phyloP scores from a whole-genome alignment of 1,140 invertebrate genomes.

The Ptiloglossa arizonensis region DNA sequence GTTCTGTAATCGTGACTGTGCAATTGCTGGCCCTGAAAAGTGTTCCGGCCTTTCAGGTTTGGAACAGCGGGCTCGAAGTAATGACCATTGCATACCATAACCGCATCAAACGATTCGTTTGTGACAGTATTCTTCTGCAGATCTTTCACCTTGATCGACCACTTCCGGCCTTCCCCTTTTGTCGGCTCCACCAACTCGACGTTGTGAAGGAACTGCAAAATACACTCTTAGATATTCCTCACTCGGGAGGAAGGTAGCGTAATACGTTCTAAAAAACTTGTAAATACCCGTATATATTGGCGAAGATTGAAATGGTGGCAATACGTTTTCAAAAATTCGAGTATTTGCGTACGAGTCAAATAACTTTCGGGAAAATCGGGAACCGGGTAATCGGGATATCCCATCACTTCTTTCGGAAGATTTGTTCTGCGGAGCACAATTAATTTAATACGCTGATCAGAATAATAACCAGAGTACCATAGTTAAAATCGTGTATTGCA shows the following conservation, averaged over 20 bases:
- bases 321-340: slow-evolving; percentile 91
- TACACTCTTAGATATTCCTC: background rate
- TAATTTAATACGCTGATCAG: no score
- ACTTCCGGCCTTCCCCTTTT: slow-evolving; percentile 78
- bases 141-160: slow-evolving; percentile 85
- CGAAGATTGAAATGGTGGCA: slow-evolving; percentile 87
- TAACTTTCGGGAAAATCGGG: slow-evolving; percentile 88
- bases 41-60: slow-evolving; percentile 84
- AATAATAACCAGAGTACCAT: no score
- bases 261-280: background rate
- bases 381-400: slow-evolving; percentile 88
- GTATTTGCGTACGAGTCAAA: slow-evolving; percentile 89
- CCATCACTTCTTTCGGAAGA: slow-evolving; percentile 91
- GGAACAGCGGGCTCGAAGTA: slow-evolving; percentile 87
- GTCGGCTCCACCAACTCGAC: slow-evolving; percentile 84
- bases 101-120: slow-evolving; percentile 86
- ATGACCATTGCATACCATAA: slow-evolving; percentile 94
- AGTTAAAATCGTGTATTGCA: no score
- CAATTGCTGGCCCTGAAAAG: slow-evolving; percentile 87
- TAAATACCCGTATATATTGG: slow-evolving; percentile 86
- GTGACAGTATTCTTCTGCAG: slow-evolving; percentile 81
- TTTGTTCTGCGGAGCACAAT: slow-evolving; percentile 86
- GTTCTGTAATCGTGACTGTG: slow-evolving; percentile 94
- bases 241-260: no score
- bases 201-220: slow-evolving; percentile 85